phyloP scores from a whole-genome alignment of 2,797 vertebrate genomes.

The Channa striata region DNA sequence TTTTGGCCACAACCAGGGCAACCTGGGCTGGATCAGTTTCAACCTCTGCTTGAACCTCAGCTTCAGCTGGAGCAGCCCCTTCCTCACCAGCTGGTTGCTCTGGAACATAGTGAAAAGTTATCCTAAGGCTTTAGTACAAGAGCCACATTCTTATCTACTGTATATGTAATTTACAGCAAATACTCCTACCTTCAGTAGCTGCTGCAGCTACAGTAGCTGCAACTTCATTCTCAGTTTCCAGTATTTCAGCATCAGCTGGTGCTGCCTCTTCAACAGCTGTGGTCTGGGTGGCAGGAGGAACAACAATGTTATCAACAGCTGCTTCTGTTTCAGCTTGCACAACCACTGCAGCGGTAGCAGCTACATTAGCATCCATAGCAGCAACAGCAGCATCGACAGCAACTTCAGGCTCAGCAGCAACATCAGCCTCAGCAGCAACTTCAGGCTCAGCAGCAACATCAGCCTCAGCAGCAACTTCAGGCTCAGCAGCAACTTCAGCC shows the following conservation, averaged over 20 bases:
- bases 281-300: constrained; percentile 59
- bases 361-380: constrained; percentile 9
- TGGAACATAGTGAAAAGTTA: background rate
- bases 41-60: constrained; percentile 59
- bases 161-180: background rate
- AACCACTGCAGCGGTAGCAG: constrained; percentile 40
- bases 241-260: constrained; percentile 17
- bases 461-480: constrained; percentile 3
- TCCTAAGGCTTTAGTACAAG: background rate
- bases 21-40: constrained; percentile 73
- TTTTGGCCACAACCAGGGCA: constrained; percentile 86
- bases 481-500: constrained; percentile 12
- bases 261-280: constrained; percentile 55
- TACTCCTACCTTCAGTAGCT: constrained; percentile 69
- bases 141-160: background rate
- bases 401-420: constrained; percentile 9
- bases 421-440: background rate
- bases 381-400: constrained; percentile 10
- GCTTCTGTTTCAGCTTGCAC: constrained; percentile 54
- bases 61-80: constrained; percentile 50
- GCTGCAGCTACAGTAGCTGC: constrained; percentile 59
- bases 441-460: constrained; percentile 10
- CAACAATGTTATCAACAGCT: constrained; percentile 57
- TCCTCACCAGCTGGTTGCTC: constrained; percentile 43
- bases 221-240: constrained; percentile 68